Percentiles rank a stretch among this genome's conserved stretches.
phyloP scores from a whole-genome alignment of 2,113 vertebrate species.

The Nycticebus coucang region DNA sequence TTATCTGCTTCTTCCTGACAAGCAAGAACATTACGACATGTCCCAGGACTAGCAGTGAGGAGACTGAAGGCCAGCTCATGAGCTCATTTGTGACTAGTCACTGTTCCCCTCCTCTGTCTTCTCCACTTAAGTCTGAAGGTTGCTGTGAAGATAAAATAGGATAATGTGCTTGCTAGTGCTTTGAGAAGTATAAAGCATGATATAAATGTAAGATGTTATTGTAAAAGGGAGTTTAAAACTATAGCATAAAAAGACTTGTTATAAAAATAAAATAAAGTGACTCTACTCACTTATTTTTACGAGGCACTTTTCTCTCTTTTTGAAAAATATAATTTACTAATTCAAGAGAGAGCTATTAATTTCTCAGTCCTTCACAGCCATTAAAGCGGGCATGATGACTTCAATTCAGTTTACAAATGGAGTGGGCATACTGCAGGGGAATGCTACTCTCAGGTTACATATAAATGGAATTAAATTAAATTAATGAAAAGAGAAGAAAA shows the following conservation, averaged over 20 bases:
- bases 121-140: not conserved
- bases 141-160: constrained; percentile 54
- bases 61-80: not conserved
- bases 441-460: constrained; percentile 73
- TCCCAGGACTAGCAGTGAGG: not conserved
- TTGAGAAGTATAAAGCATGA: constrained; percentile 12
- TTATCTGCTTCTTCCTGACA: not conserved
- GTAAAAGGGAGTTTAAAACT: constrained; percentile 67
- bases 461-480: constrained; percentile 78
- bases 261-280: constrained; percentile 80
- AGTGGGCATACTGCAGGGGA: constrained; percentile 61
- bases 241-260: constrained; percentile 73
- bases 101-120: not conserved
- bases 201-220: constrained; percentile 60
- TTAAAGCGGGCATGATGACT: constrained; percentile 72
- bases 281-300: constrained; percentile 81
- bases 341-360: constrained; percentile 79
- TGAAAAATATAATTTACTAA: constrained; percentile 82
- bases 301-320: constrained; percentile 79
- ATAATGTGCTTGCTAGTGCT: constrained; percentile 14
- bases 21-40: not conserved
- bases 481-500: constrained; percentile 75
- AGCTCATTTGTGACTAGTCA: not conserved
- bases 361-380: constrained; percentile 76
- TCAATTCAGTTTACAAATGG: constrained; percentile 75